Base-by-base conservation (phyloP, 2,797 vertebrate genomes). In the Propithecus perrieri region DNA sequence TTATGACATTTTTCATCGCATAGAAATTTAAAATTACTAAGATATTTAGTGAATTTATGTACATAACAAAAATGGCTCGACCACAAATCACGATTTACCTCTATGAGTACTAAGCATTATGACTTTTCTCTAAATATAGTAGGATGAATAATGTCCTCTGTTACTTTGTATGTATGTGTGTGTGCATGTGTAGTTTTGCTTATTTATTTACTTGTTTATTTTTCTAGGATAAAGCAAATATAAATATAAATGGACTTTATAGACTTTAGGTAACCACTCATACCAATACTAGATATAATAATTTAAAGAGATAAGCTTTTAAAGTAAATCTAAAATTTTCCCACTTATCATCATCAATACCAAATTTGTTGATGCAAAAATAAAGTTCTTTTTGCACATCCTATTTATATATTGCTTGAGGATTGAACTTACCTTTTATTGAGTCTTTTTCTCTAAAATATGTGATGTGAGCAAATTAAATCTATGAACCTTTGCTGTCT, bases 391-490 rank as follows among this genome's bases (percentile, higher is more conserved):
- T 2, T 94, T 89, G 15, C 0, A 14, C 1, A 50, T 81, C 20
- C 71, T 38, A 83, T 50, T 74, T 67, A n/a, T 84, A 72, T 61
- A 75, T 30, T 75, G 0, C 81, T 48, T 95, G 17, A 96, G 13
- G 46, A 69, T 28, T 76, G 10, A 89, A 72, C 20, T 87, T 94
- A 43, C 18, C 20, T 87, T 65, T 65, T 53, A n/a, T 12, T 50
- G 13, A 85, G 17, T 85, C 41, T 3, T 24, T 93, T 93, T 96
- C 88, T 89, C 8, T 63, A 67, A 95, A 97, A 72, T 97, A 50
- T 5, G 28, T 35, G 20, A 69, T 48, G 89, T 94, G 4, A 78
- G 20, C 7, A 93, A 84, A 93, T 92, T 67, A 84, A 84, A 89
- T 90, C 53, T 10, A 20, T 13, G 22, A 69, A 84, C 8, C 6